Evolutionary conservation across 2,888 invertebrate species (phyloP).

Genomic region (Lymantria monacha): DNA sequence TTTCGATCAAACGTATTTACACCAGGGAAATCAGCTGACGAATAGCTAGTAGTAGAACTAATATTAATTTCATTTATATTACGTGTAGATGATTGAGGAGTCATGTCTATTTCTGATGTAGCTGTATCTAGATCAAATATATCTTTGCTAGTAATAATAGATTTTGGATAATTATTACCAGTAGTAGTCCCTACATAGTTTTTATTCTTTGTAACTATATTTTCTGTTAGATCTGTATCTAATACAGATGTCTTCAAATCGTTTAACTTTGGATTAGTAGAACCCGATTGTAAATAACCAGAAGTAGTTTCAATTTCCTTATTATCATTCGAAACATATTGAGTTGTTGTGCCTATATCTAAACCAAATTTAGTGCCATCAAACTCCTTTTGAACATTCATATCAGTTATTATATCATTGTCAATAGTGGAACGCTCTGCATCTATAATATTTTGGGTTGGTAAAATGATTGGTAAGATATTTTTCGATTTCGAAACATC

Average conservation of each 20-base stretch:
- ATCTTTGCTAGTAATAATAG: background rate
- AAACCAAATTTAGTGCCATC: background rate
- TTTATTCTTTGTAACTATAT: background rate
- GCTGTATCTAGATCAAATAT: background rate
- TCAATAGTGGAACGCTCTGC: background rate
- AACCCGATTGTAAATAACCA: background rate
- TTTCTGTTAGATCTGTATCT: no score
- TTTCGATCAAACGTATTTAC: background rate
- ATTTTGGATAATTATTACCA: background rate
- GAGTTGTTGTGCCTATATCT: background rate
- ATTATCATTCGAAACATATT: slow-evolving; percentile 1
- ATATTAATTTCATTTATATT: background rate
- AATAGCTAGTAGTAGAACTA: background rate
- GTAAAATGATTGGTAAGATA: background rate
- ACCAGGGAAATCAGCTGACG: background rate
- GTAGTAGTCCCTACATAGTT: background rate
- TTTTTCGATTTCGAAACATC: no score
- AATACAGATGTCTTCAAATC: background rate
- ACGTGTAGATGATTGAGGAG: background rate
- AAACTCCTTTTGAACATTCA: background rate
- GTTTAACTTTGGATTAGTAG: background rate
- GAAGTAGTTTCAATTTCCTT: background rate
- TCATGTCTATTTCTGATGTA: background rate
- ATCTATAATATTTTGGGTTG: background rate
- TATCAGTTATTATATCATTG: background rate